Base-by-base conservation (phyloP, 2,888 invertebrate genomes). In the Ophioninae sp. region DNA sequence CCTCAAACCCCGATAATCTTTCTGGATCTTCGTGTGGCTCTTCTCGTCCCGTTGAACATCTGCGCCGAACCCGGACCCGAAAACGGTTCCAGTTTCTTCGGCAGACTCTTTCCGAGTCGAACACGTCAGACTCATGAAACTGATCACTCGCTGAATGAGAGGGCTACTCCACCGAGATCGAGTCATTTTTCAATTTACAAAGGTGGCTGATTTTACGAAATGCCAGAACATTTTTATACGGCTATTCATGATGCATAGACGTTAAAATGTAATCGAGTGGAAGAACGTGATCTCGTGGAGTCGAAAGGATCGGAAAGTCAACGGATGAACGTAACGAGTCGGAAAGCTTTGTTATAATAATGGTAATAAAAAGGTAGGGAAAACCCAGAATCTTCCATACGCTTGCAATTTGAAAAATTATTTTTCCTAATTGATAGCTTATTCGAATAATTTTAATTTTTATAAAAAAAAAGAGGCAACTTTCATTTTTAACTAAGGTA, bases 11-110 rank as follows among this genome's bases (percentile, higher is more conserved):
- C 74, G 80, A 73, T 82, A 81, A 83, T 83, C 81, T 79, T 73
- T 81, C 76, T 69, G 41, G 74, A 83, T 83, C 73, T 81, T 81
- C 75, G 70, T 44, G 79, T 81, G n/a, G n/a, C n/a, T n/a, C 67
- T 83, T 74, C 68, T 62, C 69, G 21, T 65, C 67, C 56, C 74
- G 67, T 80, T 77, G 74, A 74, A 81, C 83, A 82, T 81, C 82
- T 83, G 83, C 81, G 65, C 78, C 64, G 30, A 75, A 83, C 81
- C 83, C 81, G 83, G 73, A 79, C 61, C 69, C 64, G 61, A 68
- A 70, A 73, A 39, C 56, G 56, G 72, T 76, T 80, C 77, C 37
- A 61, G 74, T 79, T 85, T 82, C 77, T 67, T 56, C 17, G 41
- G 20, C 17, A 13, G 20, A 57, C 23, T 78, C 41, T 41, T 23